Evolutionary conservation across 2,888 invertebrate species (phyloP).

Genomic region (Latrodectus hesperus): DNA sequence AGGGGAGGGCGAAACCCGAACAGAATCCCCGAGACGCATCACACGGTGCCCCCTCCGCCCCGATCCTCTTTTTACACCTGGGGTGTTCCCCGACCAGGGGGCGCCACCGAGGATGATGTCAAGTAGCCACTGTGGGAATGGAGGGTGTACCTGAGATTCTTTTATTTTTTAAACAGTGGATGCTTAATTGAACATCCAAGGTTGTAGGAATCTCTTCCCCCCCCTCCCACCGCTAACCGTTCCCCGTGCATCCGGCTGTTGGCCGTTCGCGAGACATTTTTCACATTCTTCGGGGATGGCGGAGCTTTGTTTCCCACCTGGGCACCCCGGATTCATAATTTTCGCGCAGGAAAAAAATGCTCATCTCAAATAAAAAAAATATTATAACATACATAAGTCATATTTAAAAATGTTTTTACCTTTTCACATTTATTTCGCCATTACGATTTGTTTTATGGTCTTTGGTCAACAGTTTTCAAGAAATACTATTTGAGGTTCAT

Average conservation of each 20-base stretch:
- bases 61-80: constrained; percentile 38
- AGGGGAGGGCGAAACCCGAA: neutral
- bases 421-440: no score
- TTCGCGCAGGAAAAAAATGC: no score
- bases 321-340: no score
- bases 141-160: constrained; percentile 36
- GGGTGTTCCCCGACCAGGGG: constrained; percentile 39
- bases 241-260: constrained; percentile 55
- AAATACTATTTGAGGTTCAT: no score
- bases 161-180: constrained; percentile 4
- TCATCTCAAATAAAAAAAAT: no score
- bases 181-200: constrained; percentile 42
- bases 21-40: neutral
- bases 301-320: no score
- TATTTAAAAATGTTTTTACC: no score
- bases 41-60: constrained; percentile 1
- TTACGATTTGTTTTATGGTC: no score
- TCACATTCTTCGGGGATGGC: constrained; percentile 31
- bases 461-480: no score
- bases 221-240: neutral
- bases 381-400: no score
- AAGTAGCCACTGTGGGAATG: constrained; percentile 33
- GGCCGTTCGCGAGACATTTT: constrained; percentile 50
- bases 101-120: constrained; percentile 27
- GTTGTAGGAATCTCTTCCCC: constrained; percentile 26